These are phyloP conservation scores for Anguilla marmorata DNA, from an alignment of 2,797 vertebrate species.

Conservation along the genomic window DNA sequence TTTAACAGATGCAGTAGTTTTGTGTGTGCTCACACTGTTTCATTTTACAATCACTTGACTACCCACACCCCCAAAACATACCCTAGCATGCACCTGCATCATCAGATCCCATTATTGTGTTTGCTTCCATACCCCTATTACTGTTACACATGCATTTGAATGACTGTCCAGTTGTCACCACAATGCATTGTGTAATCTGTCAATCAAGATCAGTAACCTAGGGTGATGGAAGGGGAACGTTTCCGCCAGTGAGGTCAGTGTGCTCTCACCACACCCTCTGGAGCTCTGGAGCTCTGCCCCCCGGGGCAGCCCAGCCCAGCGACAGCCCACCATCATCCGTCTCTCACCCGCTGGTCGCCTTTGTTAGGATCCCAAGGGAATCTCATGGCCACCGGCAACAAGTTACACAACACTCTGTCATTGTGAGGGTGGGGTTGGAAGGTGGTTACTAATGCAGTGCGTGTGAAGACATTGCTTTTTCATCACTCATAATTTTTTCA, in stretches of 20 bases:
- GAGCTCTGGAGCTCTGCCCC: background rate
- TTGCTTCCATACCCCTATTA: background rate
- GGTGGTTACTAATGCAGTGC: background rate
- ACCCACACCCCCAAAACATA: background rate
- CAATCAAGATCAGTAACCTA: background rate
- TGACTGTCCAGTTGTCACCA: background rate
- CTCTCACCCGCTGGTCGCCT: conserved; percentile 15
- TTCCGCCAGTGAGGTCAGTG: background rate
- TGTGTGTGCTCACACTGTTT: background rate
- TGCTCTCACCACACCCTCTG: conserved; percentile 8
- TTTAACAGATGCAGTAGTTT: background rate
- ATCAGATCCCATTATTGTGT: background rate
- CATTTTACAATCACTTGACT: background rate
- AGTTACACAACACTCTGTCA: background rate
- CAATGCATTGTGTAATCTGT: background rate
- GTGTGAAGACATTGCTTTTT: background rate
- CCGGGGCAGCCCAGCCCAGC: background rate
- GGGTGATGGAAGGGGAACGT: background rate
- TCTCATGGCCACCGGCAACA: background rate
- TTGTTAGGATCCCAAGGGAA: background rate
- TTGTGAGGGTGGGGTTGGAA: background rate
- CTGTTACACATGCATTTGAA: conserved; percentile 11
- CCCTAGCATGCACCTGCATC: background rate
- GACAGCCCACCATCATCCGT: background rate
- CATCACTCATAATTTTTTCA: background rate